phyloP scores from a whole-genome alignment of 53 echinoderm and acorn worm genomes.

The Echinarachnius parma region DNA sequence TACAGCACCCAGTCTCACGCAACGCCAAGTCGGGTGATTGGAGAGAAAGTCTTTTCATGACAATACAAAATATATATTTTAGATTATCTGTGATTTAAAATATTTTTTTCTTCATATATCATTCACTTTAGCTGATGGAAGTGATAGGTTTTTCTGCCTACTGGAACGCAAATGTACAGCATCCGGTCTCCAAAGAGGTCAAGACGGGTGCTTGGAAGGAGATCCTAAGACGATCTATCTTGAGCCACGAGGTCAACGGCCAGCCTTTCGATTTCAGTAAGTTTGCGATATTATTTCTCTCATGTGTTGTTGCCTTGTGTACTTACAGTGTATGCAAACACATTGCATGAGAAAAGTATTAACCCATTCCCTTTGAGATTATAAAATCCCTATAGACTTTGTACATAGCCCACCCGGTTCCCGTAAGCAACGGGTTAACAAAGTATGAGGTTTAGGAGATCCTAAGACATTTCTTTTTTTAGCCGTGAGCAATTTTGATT shows the following conservation, averaged over 20 bases:
- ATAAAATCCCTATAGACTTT: too few species aligned
- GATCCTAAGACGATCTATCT: conserved; percentile 55
- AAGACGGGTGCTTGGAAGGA: conserved; percentile 50
- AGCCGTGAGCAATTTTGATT: too few species aligned
- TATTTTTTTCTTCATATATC: neutral
- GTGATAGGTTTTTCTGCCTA: conserved; percentile 62
- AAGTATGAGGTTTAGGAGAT: too few species aligned
- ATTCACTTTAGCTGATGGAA: conserved; percentile 56
- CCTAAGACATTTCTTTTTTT: too few species aligned
- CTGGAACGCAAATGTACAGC: conserved; percentile 57
- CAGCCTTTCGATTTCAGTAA: conserved; percentile 70
- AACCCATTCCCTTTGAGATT: too few species aligned
- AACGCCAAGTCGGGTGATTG: conserved; percentile 46
- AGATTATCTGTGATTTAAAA: neutral
- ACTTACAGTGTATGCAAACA: too few species aligned
- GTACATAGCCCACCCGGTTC: too few species aligned
- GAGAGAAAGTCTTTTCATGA: conserved; percentile 47
- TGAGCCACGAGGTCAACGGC: conserved; percentile 58
- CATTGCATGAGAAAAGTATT: too few species aligned
- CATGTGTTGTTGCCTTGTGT: too few species aligned
- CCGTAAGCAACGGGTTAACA: too few species aligned
- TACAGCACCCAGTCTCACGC: conserved; percentile 40
- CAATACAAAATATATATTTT: neutral
- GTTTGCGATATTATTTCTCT: neutral
- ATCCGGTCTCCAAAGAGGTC: conserved; percentile 48